Conservation (phyloP, 1,140 invertebrate genomes). For the Adelges cooleyi region DNA sequence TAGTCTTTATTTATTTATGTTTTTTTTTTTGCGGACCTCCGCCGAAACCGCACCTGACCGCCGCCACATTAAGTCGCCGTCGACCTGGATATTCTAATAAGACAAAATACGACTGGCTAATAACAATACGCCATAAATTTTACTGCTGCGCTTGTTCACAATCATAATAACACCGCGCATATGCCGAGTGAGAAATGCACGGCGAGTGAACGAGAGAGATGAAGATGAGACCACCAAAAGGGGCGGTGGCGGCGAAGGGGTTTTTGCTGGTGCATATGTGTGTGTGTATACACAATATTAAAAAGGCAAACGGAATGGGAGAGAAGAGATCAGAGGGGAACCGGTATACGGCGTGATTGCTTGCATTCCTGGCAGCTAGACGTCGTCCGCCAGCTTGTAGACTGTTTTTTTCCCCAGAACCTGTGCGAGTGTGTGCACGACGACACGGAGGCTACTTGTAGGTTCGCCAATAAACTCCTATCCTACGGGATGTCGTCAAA, state of each 20-base stretch:
- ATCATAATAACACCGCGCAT: conserved; percentile 7
- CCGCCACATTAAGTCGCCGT: neutral
- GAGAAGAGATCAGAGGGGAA: neutral
- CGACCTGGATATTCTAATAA: conserved; percentile 28
- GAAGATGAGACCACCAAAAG: neutral
- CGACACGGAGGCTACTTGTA: conserved; percentile 9
- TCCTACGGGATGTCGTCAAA: too few species aligned
- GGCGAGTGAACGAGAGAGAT: neutral
- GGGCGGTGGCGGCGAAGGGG: neutral
- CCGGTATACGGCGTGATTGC: conserved; percentile 22
- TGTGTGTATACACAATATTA: conserved; percentile 4
- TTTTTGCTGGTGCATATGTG: neutral
- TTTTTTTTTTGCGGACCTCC: conserved; percentile 16
- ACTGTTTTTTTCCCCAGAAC: conserved; percentile 3
- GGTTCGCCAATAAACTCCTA: neutral
- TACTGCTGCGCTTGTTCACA: conserved; percentile 6
- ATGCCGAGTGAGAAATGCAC: neutral
- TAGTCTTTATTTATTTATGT: too few species aligned
- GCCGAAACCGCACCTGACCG: neutral
- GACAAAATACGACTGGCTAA: conserved; percentile 23
- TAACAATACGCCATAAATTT: conserved; percentile 28
- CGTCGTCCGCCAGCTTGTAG: conserved; percentile 3
- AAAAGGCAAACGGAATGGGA: conserved; percentile 3
- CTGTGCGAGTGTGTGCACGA: neutral
- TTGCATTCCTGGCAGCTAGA: conserved; percentile 23